phyloP scores from a whole-genome alignment of 2,113 vertebrate species.

The Smithornis capensis region DNA sequence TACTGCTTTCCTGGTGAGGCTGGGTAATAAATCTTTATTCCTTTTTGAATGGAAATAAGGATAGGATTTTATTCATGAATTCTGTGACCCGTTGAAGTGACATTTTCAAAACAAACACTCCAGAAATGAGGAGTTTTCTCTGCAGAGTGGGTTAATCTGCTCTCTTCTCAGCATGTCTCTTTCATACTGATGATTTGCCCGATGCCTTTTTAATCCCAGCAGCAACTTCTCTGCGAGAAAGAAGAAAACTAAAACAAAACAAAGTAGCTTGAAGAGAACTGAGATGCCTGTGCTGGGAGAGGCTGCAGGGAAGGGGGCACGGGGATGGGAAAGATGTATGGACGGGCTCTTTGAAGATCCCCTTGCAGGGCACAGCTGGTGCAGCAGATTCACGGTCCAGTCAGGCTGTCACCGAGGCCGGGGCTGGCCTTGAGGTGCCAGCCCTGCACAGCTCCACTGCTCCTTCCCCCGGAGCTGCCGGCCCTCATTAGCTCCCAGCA shows the following conservation, averaged over 20 bases:
- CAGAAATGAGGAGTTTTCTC: conserved; percentile 64
- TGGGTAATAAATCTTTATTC: conserved; percentile 78
- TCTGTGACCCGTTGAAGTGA: conserved; percentile 58
- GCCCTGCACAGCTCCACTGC: neutral
- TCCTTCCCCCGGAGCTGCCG: neutral
- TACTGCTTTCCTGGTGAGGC: conserved; percentile 69
- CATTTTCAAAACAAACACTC: conserved; percentile 70
- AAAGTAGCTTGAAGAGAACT: neutral
- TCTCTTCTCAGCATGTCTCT: conserved; percentile 14
- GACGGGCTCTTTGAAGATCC: neutral
- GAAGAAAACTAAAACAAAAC: neutral
- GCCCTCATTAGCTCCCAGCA: neutral
- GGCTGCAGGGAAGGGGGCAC: neutral
- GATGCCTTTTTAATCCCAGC: conserved; percentile 45
- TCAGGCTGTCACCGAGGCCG: neutral
- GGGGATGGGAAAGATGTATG: neutral
- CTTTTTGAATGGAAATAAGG: conserved; percentile 73
- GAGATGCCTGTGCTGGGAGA: neutral
- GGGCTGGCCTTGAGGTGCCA: neutral
- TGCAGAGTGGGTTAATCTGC: conserved; percentile 39
- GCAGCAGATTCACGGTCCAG: neutral
- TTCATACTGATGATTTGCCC: neutral
- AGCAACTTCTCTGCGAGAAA: neutral
- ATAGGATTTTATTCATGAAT: conserved; percentile 73
- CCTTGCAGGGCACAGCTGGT: neutral